Conservation (phyloP, 2,888 invertebrate species). For the Latrodectus hesperus region DNA sequence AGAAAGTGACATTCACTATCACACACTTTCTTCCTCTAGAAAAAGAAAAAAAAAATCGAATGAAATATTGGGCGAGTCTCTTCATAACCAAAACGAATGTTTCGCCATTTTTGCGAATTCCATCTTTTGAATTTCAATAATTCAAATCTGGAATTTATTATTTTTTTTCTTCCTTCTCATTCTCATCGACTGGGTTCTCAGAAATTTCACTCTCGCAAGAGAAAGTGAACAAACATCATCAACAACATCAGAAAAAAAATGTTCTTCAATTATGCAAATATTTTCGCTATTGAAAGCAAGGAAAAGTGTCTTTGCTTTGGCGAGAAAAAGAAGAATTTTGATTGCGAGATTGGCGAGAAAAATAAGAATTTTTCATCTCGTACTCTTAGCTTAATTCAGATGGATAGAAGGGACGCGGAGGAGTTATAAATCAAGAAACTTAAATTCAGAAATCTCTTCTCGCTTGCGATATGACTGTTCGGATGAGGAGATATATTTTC, state of each 20-base stretch:
- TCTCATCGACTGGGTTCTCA: neutral
- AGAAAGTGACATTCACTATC: constrained; percentile 1
- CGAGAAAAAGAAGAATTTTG: neutral
- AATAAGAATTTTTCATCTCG: neutral
- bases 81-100: constrained; percentile 5
- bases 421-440: neutral
- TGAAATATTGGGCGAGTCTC: neutral
- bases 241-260: neutral
- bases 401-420: neutral
- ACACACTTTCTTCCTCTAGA: neutral
- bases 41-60: neutral
- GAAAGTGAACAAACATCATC: neutral
- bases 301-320: neutral
- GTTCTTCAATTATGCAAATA: constrained; percentile 42
- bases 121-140: neutral
- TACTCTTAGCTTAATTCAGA: neutral
- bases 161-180: neutral
- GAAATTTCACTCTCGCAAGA: constrained; percentile 6
- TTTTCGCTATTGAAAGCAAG: constrained; percentile 8
- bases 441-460: neutral
- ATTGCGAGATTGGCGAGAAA: neutral
- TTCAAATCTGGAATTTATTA: neutral
- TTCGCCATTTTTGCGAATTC: neutral
- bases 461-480: too few relatives aligned
- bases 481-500: too few relatives aligned